Base-by-base conservation (phyloP, 1,140 invertebrate genomes). In the Halictus rubicundus region DNA sequence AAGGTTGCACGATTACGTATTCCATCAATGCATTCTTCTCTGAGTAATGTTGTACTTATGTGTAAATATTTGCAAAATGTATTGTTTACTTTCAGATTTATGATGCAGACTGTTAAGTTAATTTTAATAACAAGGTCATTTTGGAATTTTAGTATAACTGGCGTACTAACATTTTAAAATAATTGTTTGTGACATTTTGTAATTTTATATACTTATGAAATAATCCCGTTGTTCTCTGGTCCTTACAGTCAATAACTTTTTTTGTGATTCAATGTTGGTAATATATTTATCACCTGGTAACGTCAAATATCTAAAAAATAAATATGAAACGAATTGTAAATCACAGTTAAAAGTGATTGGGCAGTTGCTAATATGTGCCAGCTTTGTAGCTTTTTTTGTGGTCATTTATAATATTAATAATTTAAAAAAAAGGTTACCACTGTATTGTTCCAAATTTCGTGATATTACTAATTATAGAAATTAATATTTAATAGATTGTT, bases 311-410 rank as follows among this genome's bases (percentile, higher is more conserved):
- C 27, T 78, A 81, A 81, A 81, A 81, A 46, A 78, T 78, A 81
- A 81, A 81, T 81, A 81, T 52, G 71, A 77, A 81, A 81, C 66
- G 60, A 81, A 81, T 39, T 81, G 71, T 78, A 78, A 71, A 81
- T 81, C 80, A 71, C 75, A 78, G 68, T 78, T 78, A 71, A n/a
- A 66, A 68, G 39, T 78, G 74, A 78, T 81, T 27, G 52, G 60
- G 74, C 60, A 70, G 66, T 81, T 78, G 23, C 75, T 78, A 78
- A 52, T n/a, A 46, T 57, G 64, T 76, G 78, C 72, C 27, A 76
- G 59, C 65, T 63, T 60, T 52, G 16, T 32, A 79, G 78, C 63
- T 52, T 66, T 61, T 52, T 66, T 61, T 27, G 49, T 23, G 63
- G 52, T 74, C 52, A 60, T 37, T 74, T 39, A 52, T 37, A 39